Evolutionary conservation across 2,888 invertebrate genomes (phyloP).

Genomic region (Mimumesa dahlbomi): DNA sequence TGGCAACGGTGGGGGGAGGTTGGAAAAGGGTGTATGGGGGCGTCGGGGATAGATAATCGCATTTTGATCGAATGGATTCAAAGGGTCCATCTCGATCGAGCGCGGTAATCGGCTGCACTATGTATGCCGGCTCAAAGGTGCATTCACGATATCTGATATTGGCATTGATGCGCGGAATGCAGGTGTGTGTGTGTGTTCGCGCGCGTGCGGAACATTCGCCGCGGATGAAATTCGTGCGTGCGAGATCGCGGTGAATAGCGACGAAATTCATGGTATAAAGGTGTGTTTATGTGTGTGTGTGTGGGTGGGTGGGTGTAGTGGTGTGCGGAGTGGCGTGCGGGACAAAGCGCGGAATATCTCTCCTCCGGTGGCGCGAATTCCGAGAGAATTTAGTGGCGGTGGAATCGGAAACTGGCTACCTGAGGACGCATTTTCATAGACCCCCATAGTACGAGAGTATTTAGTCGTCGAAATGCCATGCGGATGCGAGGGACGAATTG

Average conservation of each 20-base stretch:
- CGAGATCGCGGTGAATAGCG: too few relatives aligned
- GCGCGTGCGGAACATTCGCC: constrained; percentile 55
- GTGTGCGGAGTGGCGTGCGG: too few relatives aligned
- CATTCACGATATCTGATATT: constrained; percentile 51
- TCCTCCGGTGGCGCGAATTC: constrained; percentile 43
- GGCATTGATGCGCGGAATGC: constrained; percentile 39
- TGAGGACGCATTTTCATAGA: constrained; percentile 20
- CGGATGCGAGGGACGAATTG: too few relatives aligned
- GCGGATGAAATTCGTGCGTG: constrained; percentile 63
- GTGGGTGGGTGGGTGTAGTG: too few relatives aligned
- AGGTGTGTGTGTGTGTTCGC: constrained; percentile 21
- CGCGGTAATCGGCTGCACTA: constrained; percentile 40
- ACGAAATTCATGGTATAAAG: too few relatives aligned
- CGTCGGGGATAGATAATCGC: constrained; percentile 45
- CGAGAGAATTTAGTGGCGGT: constrained; percentile 34
- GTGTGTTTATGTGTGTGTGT: too few relatives aligned
- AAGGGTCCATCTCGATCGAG: constrained; percentile 36
- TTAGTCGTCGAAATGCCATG: too few relatives aligned
- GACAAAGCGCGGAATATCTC: constrained; percentile 28
- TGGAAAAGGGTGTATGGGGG: neutral
- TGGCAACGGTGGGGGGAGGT: constrained; percentile 1
- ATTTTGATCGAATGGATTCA: constrained; percentile 51
- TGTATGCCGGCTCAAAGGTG: constrained; percentile 49
- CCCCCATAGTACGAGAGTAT: neutral
- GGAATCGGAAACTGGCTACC: constrained; percentile 48